phyloP scores from a whole-genome alignment of 2,113 vertebrate species.

The Grammomys surdaster region DNA sequence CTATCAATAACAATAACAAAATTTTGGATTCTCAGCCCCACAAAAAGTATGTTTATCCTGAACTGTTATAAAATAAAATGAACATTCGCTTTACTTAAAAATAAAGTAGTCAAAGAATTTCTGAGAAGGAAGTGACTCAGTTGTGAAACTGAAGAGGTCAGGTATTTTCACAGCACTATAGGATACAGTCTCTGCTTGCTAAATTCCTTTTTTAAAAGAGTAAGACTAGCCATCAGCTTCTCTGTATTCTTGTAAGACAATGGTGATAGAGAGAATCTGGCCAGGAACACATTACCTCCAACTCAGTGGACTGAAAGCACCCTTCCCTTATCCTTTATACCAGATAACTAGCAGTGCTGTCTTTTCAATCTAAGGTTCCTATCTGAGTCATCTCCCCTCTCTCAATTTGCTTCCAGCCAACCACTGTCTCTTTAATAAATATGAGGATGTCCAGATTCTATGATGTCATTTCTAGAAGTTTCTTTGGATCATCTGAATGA shows the following conservation, averaged over 20 bases:
- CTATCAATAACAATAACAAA: background rate
- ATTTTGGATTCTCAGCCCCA: background rate
- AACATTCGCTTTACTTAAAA: background rate
- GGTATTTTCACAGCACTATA: background rate
- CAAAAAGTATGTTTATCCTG: background rate
- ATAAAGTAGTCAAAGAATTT: background rate
- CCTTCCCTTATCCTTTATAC: background rate
- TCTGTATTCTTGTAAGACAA: background rate
- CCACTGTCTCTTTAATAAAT: background rate
- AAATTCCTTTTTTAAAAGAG: background rate
- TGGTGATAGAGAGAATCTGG: background rate
- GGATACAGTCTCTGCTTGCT: background rate
- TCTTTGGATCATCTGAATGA: background rate
- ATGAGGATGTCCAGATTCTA: background rate
- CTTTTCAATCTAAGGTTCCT: background rate
- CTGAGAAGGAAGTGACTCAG: background rate
- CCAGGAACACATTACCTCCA: background rate
- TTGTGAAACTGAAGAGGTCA: background rate
- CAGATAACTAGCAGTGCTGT: background rate
- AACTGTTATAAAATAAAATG: constrained; percentile 27
- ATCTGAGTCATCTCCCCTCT: background rate
- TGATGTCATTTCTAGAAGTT: background rate
- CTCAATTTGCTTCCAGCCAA: background rate
- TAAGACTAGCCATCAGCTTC: background rate
- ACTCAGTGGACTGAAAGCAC: background rate